Evolutionary conservation across 2,888 invertebrate species (phyloP).

Genomic region (Criorhina ranunculi): DNA sequence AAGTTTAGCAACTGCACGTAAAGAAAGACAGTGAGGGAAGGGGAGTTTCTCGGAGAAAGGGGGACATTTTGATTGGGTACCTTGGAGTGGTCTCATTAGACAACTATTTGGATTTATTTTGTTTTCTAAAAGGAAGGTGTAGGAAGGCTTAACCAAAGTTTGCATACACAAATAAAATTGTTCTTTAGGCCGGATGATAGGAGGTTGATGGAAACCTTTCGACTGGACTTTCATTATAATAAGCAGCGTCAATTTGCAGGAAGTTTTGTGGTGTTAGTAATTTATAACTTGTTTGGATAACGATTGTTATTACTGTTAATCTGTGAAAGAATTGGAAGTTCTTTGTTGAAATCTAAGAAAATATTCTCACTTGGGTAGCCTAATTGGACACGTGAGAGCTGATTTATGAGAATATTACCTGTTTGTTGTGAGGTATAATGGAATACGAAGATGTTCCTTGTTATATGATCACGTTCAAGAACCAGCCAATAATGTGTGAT

Average conservation of each 20-base stretch:
- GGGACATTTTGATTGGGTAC: constrained; percentile 53
- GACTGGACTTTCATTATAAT: constrained; percentile 14
- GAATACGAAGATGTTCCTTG: too few species aligned
- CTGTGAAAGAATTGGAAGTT: not conserved
- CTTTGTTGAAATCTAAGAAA: not conserved
- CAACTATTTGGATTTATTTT: constrained; percentile 23
- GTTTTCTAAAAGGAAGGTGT: not conserved
- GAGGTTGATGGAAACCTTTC: constrained; percentile 14
- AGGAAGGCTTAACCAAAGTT: constrained; percentile 17
- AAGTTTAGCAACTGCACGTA: constrained; percentile 35
- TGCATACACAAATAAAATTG: constrained; percentile 9
- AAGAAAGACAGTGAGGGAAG: not conserved
- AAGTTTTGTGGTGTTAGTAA: constrained; percentile 10
- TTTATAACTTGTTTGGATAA: not conserved
- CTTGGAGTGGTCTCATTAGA: constrained; percentile 51
- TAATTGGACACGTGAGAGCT: too few species aligned
- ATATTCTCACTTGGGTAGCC: too few species aligned
- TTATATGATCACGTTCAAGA: too few species aligned
- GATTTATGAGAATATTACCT: too few species aligned
- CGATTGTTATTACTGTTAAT: not conserved
- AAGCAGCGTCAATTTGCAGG: constrained; percentile 14
- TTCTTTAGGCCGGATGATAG: constrained; percentile 1
- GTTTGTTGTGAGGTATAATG: too few species aligned
- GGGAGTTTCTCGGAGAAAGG: constrained; percentile 9
- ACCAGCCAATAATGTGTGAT: too few species aligned